Base-by-base conservation (phyloP, 2,888 invertebrate genomes). In the Sipunculus nudus region DNA sequence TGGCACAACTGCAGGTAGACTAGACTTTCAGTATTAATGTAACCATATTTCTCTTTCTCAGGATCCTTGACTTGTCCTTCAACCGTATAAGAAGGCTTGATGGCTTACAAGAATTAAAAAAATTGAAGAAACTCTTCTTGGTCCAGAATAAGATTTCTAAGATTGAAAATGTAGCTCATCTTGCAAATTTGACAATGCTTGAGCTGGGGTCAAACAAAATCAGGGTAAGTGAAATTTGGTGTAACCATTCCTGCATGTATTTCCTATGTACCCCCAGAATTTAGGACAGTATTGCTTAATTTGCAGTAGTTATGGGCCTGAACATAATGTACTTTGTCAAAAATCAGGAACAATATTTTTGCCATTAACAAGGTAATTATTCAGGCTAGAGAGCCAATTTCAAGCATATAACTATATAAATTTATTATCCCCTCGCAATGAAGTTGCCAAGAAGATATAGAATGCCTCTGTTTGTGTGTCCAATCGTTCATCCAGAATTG, bases 141-240 rank as follows among this genome's bases (percentile, higher is more conserved):
- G 92, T 94, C 58, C 92, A 95, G 4, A 98, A 98, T 83, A 93
- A 91, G 85, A 91, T 98, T 31, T 81, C 86, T 0, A 89, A 90
- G 79, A 95, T 98, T 61, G 91, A 95, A 81, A 95, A 96, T 84
- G 76, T 98, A n/a, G 88, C 88, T 52, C 89, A 91, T 81, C 85
- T 98, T 53, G 87, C 88, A 0, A 89, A 91, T 61, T 84, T 99
- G 40, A 91, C 90, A 43, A 86, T 94, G 81, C 84, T 99, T 6
- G 99, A 99, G 82, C 85, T 99, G 54, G 99, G 99, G 0, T 95
- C 97, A 74, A 99, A 99, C 83, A 92, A 78, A 65, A 83, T 86
- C 23, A 87, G 93, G 82, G 92, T 92, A 85, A 82, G 85, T 81
- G 52, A 38, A n/a, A 0, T 1, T 40, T 50, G 31, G 28, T 55